Evolutionary conservation across 2,113 vertebrate genomes (phyloP).

Genomic region (Microcebus ravelobensis): DNA sequence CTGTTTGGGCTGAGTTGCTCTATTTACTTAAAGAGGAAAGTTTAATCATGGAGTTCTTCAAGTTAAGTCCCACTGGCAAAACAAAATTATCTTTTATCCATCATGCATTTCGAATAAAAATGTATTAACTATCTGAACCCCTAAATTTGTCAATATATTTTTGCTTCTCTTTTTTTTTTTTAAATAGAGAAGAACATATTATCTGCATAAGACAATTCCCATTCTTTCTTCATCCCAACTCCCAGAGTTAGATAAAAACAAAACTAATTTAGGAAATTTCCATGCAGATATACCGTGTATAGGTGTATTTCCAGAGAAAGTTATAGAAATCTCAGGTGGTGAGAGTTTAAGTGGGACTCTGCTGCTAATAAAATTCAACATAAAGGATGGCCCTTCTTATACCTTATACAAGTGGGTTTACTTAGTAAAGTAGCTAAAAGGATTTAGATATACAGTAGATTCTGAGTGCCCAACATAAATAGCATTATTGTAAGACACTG

Average conservation of each 20-base stretch:
- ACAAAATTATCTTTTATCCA: not conserved
- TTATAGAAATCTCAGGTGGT: not conserved
- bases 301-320: not conserved
- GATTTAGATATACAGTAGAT: not conserved
- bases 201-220: not conserved
- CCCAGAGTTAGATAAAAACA: not conserved
- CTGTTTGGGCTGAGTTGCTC: not conserved
- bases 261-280: constrained; percentile 6
- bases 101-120: not conserved
- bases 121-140: not conserved
- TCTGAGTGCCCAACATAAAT: not conserved
- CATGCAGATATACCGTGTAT: not conserved
- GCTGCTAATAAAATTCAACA: not conserved
- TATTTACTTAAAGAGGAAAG: not conserved
- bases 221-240: not conserved
- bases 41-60: not conserved
- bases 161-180: not conserved
- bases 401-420: not conserved
- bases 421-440: not conserved
- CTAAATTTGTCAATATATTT: not conserved
- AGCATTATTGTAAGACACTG: not conserved
- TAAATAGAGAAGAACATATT: not conserved
- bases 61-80: not conserved
- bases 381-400: not conserved
- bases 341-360: not conserved